phyloP scores from a whole-genome alignment of 2,888 invertebrate genomes.

The Eristalinus sepulchralis region DNA sequence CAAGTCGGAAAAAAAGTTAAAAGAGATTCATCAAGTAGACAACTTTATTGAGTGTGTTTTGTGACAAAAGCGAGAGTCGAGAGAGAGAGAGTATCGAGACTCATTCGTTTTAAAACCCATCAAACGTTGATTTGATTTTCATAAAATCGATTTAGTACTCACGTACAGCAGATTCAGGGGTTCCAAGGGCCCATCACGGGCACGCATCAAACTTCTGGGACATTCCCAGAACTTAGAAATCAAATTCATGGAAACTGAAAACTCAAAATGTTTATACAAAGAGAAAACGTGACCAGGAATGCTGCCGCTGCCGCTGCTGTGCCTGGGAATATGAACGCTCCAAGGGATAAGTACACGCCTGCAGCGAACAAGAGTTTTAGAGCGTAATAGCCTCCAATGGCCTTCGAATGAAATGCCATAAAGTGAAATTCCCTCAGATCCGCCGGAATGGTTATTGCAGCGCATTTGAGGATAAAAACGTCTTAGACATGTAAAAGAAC shows the following conservation, averaged over 20 bases:
- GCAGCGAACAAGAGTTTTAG: background rate
- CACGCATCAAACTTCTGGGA: background rate
- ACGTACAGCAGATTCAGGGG: background rate
- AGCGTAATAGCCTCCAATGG: background rate
- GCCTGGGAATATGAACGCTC: slow-evolving; percentile 18
- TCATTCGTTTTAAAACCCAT: background rate
- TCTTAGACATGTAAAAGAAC: slow-evolving; percentile 29
- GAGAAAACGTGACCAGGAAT: slow-evolving; percentile 18
- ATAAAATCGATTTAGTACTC: background rate
- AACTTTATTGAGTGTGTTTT: too few relatives aligned
- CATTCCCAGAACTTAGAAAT: slow-evolving; percentile 17
- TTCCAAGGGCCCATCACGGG: background rate
- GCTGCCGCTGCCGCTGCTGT: background rate
- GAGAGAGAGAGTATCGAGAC: too few relatives aligned
- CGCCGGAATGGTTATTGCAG: slow-evolving; percentile 48
- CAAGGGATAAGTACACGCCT: slow-evolving; percentile 16
- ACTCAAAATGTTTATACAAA: slow-evolving; percentile 16
- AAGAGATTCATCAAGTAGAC: too few relatives aligned
- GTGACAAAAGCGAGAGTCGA: too few relatives aligned
- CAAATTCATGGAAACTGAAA: slow-evolving; percentile 20
- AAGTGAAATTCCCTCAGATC: slow-evolving; percentile 33
- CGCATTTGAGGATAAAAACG: slow-evolving; percentile 40
- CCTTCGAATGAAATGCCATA: slow-evolving; percentile 47
- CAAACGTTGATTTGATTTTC: background rate
- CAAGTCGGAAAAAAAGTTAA: too few relatives aligned